Conservation (phyloP, 2,888 invertebrate species). For the Strigamia maritima region DNA sequence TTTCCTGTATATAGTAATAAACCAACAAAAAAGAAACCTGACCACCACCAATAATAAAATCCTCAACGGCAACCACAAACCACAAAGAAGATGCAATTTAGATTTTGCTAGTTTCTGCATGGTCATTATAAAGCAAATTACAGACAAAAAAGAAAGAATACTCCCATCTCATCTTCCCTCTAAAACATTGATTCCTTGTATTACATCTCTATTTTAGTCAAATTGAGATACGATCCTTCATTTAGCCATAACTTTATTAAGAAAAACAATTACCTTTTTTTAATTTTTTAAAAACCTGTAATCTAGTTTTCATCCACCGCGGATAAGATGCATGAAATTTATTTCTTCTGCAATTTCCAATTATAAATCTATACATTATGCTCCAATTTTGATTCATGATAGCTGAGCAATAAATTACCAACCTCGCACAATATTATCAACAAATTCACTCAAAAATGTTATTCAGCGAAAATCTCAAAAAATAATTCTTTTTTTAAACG, state of each 20-base stretch:
- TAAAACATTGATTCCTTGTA: not conserved
- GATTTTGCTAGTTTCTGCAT: conserved; percentile 2
- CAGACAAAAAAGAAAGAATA: not conserved
- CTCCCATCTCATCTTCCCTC: too few relatives aligned
- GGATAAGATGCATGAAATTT: not conserved
- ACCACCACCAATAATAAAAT: not conserved
- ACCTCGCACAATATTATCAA: not conserved
- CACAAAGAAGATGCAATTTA: not conserved
- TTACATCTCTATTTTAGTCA: not conserved
- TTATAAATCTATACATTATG: not conserved
- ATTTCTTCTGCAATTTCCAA: not conserved
- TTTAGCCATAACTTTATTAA: too few relatives aligned
- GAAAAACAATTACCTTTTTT: not conserved
- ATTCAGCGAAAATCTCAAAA: not conserved
- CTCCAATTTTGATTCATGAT: not conserved
- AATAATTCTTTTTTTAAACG: not conserved
- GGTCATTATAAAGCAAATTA: not conserved
- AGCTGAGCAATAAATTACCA: not conserved
- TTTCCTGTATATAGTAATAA: not conserved
- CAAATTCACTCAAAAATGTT: not conserved
- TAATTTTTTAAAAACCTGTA: not conserved
- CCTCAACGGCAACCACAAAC: conserved; percentile 1
- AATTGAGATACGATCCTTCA: too few relatives aligned
- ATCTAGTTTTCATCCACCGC: not conserved
- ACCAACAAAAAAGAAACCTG: not conserved